Evolutionary conservation across 2,113 vertebrate genomes (phyloP).

Genomic region (Blennius ocellaris): DNA sequence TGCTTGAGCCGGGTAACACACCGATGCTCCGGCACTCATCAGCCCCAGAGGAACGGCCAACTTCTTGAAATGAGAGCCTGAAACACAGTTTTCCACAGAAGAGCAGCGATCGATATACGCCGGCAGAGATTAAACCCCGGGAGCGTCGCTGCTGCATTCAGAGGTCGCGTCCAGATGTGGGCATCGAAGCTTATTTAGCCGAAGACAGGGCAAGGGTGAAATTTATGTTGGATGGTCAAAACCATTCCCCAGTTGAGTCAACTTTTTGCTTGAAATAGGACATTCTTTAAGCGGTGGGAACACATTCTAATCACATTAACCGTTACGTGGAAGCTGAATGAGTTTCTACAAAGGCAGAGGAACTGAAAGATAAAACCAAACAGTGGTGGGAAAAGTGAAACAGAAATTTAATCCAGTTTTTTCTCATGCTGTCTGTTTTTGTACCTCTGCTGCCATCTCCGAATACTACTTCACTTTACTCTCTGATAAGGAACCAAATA

Average conservation of each 20-base stretch:
- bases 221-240: background rate
- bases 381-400: background rate
- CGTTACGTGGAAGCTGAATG: background rate
- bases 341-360: background rate
- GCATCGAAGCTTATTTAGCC: background rate
- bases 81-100: constrained; percentile 19
- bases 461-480: too few species aligned
- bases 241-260: background rate
- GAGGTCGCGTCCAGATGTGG: constrained; percentile 5
- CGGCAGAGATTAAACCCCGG: constrained; percentile 4
- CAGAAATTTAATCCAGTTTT: constrained; percentile 1
- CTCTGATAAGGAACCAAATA: too few species aligned
- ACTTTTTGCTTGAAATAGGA: background rate
- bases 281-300: background rate
- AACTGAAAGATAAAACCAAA: background rate
- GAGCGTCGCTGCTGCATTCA: background rate
- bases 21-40: constrained; percentile 83
- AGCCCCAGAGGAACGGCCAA: constrained; percentile 85
- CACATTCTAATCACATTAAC: background rate
- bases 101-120: background rate
- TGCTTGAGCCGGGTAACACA: constrained; percentile 91
- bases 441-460: background rate
- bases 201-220: background rate
- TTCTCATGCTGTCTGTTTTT: background rate
- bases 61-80: constrained; percentile 89